These are phyloP conservation scores for Eleutherodactylus coqui DNA, from an alignment of 2,797 vertebrate genomes.

Conservation along the genomic window DNA sequence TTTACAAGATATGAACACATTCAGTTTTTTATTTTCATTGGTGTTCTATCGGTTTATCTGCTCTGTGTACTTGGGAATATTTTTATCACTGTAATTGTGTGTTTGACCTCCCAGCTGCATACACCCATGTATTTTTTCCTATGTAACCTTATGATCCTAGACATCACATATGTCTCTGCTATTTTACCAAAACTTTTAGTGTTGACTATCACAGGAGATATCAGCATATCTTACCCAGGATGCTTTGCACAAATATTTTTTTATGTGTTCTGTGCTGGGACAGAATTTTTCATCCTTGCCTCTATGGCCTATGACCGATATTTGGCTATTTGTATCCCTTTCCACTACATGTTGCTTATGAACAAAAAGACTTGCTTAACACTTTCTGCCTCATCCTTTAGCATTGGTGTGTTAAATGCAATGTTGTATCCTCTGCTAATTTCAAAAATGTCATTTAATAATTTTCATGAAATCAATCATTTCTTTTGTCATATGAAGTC, in stretches of 20 bases:
- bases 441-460: slow-evolving; percentile 27
- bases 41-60: slow-evolving; percentile 23
- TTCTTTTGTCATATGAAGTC: slow-evolving; percentile 57
- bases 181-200: slow-evolving; percentile 45
- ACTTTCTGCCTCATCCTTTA: not conserved
- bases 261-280: slow-evolving; percentile 48
- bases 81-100: slow-evolving; percentile 20
- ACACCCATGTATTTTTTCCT: slow-evolving; percentile 58
- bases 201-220: slow-evolving; percentile 30
- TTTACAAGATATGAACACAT: slow-evolving; percentile 8
- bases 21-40: not conserved
- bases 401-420: slow-evolving; percentile 29
- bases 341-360: slow-evolving; percentile 42
- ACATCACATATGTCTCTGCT: slow-evolving; percentile 45
- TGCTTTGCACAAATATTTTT: slow-evolving; percentile 55
- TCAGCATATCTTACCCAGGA: slow-evolving; percentile 9
- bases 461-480: slow-evolving; percentile 28
- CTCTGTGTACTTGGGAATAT: slow-evolving; percentile 21
- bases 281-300: slow-evolving; percentile 47
- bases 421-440: slow-evolving; percentile 45
- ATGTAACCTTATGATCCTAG: slow-evolving; percentile 43
- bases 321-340: slow-evolving; percentile 44
- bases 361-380: not conserved
- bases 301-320: slow-evolving; percentile 58
- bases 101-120: not conserved